Percentiles rank a stretch among this genome's conserved stretches.
Conservation (phyloP, 1,140 invertebrate genomes). For the Pemphigus obesinymphae region DNA sequence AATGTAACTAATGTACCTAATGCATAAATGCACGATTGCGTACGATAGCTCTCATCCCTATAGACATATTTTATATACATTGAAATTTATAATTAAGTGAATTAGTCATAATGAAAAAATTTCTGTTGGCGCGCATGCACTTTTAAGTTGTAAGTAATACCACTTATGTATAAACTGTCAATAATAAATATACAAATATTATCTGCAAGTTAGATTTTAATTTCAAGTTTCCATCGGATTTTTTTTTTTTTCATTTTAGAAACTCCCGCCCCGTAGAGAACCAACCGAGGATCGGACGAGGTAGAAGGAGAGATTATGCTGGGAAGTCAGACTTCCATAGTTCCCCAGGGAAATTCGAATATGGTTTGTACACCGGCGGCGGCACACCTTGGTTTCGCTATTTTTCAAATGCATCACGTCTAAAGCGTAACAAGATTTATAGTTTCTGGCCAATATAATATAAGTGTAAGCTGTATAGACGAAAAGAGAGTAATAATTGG, state of each 20-base stretch:
- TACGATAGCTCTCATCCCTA: too few species aligned
- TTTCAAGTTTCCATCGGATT: neutral
- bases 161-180: too few species aligned
- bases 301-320: neutral
- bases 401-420: constrained; percentile 25
- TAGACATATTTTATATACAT: too few species aligned
- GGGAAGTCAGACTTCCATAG: constrained; percentile 7
- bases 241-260: neutral
- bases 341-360: constrained; percentile 21
- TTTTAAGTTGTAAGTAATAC: too few species aligned
- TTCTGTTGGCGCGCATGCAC: too few species aligned
- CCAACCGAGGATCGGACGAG: neutral
- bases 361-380: neutral
- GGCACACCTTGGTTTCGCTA: constrained; percentile 9
- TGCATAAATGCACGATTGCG: too few species aligned
- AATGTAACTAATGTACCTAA: too few species aligned
- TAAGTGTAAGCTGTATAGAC: neutral
- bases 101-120: too few species aligned
- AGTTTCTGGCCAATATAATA: constrained; percentile 11
- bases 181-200: too few species aligned
- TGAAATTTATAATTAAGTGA: too few species aligned
- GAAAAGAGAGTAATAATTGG: constrained; percentile 27
- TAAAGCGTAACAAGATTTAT: constrained; percentile 26
- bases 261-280: too few species aligned
- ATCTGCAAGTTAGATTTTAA: too few species aligned